phyloP scores from a whole-genome alignment of 2,113 vertebrate species.

The Scatophagus argus region DNA sequence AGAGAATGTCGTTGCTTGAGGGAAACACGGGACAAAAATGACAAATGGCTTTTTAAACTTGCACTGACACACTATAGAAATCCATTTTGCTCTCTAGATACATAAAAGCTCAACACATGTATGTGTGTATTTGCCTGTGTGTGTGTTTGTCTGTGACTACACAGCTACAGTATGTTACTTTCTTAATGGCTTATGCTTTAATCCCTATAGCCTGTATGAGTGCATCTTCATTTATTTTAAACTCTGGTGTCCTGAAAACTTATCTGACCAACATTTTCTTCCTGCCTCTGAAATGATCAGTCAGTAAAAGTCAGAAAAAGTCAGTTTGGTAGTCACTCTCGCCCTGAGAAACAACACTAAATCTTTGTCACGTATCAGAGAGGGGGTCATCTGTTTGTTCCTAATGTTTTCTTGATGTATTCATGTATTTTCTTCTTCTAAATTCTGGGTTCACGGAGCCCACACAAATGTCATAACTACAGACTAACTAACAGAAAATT shows the following conservation, averaged over 20 bases:
- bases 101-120: no score
- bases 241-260: background rate
- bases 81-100: slow-evolving; percentile 48
- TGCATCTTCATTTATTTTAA: slow-evolving; percentile 19
- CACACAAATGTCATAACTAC: background rate
- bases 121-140: background rate
- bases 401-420: background rate
- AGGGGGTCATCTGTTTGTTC: background rate
- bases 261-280: slow-evolving; percentile 12
- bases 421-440: background rate
- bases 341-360: background rate
- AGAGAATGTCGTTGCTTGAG: slow-evolving; percentile 45
- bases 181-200: background rate
- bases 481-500: background rate
- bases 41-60: slow-evolving; percentile 77
- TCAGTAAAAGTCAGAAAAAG: background rate
- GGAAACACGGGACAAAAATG: slow-evolving; percentile 71
- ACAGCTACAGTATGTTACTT: background rate
- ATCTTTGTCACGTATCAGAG: background rate
- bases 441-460: background rate
- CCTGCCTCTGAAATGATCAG: slow-evolving; percentile 5
- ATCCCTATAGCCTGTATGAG: background rate
- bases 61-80: slow-evolving; percentile 65
- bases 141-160: background rate
- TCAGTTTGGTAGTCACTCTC: background rate